These are phyloP conservation scores for Pseudococcus longispinus DNA, from an alignment of 2,888 invertebrate genomes.

Conservation along the genomic window DNA sequence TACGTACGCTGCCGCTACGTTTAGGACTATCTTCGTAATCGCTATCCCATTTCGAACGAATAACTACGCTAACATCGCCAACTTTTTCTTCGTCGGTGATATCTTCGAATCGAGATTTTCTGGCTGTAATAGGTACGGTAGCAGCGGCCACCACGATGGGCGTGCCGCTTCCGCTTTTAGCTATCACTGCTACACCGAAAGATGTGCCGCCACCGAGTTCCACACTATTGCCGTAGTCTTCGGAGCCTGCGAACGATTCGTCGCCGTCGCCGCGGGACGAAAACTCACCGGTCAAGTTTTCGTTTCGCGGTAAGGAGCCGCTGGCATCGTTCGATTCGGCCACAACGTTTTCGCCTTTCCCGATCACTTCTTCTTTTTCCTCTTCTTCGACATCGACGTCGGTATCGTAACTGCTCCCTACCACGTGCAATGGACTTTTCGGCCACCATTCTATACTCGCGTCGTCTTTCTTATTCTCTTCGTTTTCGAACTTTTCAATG, in stretches of 20 bases:
- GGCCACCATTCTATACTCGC: slow-evolving; percentile 57
- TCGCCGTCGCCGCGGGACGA: background rate
- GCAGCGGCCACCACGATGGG: background rate
- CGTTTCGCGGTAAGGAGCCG: background rate
- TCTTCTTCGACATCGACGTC: slow-evolving; percentile 55
- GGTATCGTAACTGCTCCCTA: slow-evolving; percentile 47
- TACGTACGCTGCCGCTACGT: background rate
- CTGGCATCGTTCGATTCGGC: background rate
- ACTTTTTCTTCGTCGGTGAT: slow-evolving; percentile 41
- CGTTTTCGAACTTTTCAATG: background rate
- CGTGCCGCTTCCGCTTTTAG: background rate
- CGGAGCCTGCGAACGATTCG: background rate
- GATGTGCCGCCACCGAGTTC: background rate
- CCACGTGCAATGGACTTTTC: slow-evolving; percentile 39
- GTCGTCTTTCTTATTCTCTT: slow-evolving; percentile 40
- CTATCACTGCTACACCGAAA: background rate
- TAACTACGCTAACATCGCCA: slow-evolving; percentile 57
- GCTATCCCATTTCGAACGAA: slow-evolving; percentile 59
- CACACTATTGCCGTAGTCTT: background rate
- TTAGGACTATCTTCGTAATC: slow-evolving; percentile 58
- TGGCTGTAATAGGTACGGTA: background rate
- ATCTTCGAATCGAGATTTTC: slow-evolving; percentile 58
- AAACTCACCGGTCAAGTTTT: background rate
- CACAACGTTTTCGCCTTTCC: background rate
- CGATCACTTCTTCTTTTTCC: background rate